Conservation (phyloP, 2,797 vertebrate species). For the Rhincodon typus region DNA sequence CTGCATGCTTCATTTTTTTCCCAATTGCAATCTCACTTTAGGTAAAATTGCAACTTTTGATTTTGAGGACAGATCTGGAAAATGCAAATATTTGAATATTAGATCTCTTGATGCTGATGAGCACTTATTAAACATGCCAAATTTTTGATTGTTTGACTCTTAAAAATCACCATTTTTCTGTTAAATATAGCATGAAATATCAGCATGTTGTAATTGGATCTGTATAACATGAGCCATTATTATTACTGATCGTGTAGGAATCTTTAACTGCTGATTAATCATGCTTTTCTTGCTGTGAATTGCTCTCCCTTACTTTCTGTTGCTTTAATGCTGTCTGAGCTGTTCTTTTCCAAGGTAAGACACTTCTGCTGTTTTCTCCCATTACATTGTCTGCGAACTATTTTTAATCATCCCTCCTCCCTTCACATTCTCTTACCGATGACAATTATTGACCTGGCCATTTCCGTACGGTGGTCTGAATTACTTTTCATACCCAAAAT, state of each 20-base stretch:
- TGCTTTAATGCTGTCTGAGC: slow-evolving; percentile 34
- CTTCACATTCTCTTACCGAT: not conserved
- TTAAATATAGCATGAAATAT: not conserved
- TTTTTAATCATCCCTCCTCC: not conserved
- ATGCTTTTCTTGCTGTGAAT: not conserved
- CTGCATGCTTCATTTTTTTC: not conserved
- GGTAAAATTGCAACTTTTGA: not conserved
- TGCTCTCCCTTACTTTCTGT: slow-evolving; percentile 13
- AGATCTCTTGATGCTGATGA: not conserved
- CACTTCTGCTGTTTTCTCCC: not conserved
- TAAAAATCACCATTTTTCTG: not conserved
- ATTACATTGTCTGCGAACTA: not conserved
- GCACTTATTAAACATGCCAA: not conserved
- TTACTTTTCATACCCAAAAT: not conserved
- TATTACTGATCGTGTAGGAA: not conserved
- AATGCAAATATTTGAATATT: not conserved
- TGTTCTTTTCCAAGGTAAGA: slow-evolving; percentile 28
- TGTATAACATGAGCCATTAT: not conserved
- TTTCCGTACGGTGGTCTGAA: not conserved
- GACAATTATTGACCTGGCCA: not conserved
- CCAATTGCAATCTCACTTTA: not conserved
- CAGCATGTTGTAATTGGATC: not conserved
- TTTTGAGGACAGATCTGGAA: not conserved
- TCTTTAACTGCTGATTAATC: not conserved
- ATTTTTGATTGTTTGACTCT: not conserved